Percentiles rank a stretch among this genome's conserved stretches.
phyloP scores from a whole-genome alignment of 1,140 invertebrate genomes.

The Drosophila sproati region DNA sequence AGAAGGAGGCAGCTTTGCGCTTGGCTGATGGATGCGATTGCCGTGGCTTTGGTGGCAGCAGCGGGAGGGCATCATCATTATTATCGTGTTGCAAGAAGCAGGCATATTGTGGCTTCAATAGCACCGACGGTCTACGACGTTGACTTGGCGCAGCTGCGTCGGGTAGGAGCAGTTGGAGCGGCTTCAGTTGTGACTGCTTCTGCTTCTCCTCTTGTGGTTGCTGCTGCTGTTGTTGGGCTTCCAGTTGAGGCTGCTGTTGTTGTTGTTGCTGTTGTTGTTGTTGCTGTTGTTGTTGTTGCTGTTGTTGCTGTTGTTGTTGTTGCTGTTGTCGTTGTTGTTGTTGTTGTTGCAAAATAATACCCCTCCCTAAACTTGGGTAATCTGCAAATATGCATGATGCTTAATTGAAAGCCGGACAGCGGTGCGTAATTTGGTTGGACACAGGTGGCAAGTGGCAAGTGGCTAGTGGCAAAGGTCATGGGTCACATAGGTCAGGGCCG shows the following conservation, averaged over 20 bases:
- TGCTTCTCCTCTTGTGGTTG: conserved; percentile 22
- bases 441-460: not conserved
- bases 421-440: conserved; percentile 3
- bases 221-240: conserved; percentile 15
- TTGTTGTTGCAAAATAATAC: conserved; percentile 78
- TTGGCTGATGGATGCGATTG: not conserved
- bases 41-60: not conserved
- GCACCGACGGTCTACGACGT: conserved; percentile 69
- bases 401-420: conserved; percentile 53
- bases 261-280: conserved; percentile 10
- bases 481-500: conserved; percentile 3
- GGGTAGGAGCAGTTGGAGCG: not conserved
- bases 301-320: conserved; percentile 25
- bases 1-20: conserved; percentile 67
- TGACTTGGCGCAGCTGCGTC: not conserved
- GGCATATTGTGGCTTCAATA: conserved; percentile 77
- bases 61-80: conserved; percentile 44
- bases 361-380: conserved; percentile 84
- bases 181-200: conserved; percentile 27
- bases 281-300: conserved; percentile 49
- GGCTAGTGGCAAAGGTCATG: conserved; percentile 1
- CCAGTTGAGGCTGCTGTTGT: not conserved
- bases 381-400: conserved; percentile 80
- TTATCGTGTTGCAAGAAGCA: conserved; percentile 63
- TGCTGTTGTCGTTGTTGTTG: conserved; percentile 16